phyloP scores from a whole-genome alignment of 2,113 vertebrate genomes.

The Passer montanus region DNA sequence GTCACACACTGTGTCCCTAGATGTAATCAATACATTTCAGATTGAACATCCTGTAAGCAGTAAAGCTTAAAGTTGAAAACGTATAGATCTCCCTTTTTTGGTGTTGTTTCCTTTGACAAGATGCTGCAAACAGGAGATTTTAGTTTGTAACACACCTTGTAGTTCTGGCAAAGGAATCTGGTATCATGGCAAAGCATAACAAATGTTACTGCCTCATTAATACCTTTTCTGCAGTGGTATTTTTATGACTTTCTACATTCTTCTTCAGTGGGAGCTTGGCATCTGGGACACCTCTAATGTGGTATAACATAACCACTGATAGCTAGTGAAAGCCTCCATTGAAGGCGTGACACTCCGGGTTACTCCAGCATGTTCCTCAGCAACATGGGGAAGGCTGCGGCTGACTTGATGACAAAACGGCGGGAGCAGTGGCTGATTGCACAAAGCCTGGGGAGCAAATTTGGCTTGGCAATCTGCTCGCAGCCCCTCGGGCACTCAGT shows the following conservation, averaged over 20 bases:
- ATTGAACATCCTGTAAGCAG: neutral
- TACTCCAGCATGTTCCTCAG: neutral
- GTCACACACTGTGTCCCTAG: neutral
- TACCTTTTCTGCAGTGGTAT: neutral
- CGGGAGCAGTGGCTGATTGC: neutral
- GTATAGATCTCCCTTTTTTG: neutral
- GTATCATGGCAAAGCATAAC: neutral
- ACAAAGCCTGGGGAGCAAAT: conserved; percentile 12
- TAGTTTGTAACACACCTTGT: neutral
- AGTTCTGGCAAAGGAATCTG: neutral
- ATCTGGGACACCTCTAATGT: neutral
- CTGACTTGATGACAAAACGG: conserved; percentile 45
- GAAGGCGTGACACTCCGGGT: neutral
- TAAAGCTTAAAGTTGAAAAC: neutral
- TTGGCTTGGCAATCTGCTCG: neutral
- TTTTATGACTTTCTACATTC: neutral
- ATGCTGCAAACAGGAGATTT: neutral
- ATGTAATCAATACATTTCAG: neutral
- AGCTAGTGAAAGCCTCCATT: neutral
- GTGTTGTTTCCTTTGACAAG: neutral
- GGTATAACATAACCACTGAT: neutral
- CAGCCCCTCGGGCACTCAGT: neutral
- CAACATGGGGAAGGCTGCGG: neutral
- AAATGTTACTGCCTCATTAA: neutral
- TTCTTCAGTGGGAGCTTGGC: neutral